phyloP scores from a whole-genome alignment of 2,113 vertebrate genomes.

The Numida meleagris region DNA sequence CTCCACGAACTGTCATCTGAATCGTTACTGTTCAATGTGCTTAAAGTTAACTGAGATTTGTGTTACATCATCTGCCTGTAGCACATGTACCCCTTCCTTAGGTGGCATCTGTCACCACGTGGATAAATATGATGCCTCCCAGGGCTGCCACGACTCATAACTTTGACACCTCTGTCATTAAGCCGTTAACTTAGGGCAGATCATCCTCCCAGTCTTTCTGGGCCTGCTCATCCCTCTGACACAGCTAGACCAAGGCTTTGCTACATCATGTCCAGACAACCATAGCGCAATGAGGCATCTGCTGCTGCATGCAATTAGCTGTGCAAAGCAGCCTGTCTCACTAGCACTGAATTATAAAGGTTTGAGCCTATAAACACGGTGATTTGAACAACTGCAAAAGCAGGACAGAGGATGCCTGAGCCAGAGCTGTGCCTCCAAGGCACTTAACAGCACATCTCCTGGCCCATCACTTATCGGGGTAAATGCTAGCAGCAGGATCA shows the following conservation, averaged over 20 bases:
- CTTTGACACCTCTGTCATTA: conserved; percentile 46
- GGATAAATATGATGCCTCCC: conserved; percentile 27
- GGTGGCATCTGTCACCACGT: conserved; percentile 34
- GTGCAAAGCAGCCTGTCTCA: not conserved
- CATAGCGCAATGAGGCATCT: conserved; percentile 4
- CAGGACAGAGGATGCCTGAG: not conserved
- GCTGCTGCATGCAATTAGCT: conserved; percentile 43
- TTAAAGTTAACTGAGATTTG: not conserved
- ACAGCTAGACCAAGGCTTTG: conserved; percentile 29
- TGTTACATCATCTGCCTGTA: not conserved
- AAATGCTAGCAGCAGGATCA: not conserved
- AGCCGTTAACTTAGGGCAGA: conserved; percentile 3
- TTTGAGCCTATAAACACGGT: not conserved
- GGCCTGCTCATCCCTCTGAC: conserved; percentile 29
- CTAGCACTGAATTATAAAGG: not conserved
- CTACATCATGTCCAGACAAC: conserved; percentile 59
- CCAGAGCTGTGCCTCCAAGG: not conserved
- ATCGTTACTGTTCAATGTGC: not conserved
- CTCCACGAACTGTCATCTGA: not conserved
- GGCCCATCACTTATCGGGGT: not conserved
- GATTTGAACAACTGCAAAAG: not conserved
- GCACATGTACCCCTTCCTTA: not conserved
- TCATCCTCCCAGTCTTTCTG: not conserved
- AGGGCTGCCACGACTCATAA: not conserved
- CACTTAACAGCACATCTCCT: not conserved